phyloP scores from a whole-genome alignment of 2,888 invertebrate species.

The Hirtodrosophila confusa region DNA sequence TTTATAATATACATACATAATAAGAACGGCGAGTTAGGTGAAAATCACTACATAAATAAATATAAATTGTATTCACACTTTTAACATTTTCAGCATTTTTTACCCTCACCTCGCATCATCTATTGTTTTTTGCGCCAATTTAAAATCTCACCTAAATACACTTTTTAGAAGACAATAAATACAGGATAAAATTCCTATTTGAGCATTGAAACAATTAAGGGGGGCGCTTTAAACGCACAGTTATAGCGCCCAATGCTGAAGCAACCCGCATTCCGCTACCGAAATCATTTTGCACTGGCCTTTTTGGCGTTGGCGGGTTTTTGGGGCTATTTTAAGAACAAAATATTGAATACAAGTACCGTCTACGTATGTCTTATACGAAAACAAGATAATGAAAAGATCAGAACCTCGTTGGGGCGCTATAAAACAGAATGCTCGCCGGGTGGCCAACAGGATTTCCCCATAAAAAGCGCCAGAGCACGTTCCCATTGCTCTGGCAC shows the following conservation, averaged over 20 bases:
- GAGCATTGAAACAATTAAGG: not conserved
- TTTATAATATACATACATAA: too few species aligned
- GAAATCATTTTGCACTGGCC: slow-evolving; percentile 9
- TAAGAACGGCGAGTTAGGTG: too few species aligned
- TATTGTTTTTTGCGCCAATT: too few species aligned
- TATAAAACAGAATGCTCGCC: slow-evolving; percentile 64
- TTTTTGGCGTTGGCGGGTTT: slow-evolving; percentile 37
- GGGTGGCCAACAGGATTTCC: slow-evolving; percentile 78
- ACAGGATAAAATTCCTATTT: too few species aligned
- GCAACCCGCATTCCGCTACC: slow-evolving; percentile 43
- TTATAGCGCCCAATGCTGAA: slow-evolving; percentile 16
- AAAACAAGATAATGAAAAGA: slow-evolving; percentile 39
- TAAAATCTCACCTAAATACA: too few species aligned
- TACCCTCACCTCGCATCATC: too few species aligned
- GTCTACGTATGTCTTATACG: slow-evolving; percentile 19
- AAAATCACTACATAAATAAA: too few species aligned
- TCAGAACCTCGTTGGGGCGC: slow-evolving; percentile 54
- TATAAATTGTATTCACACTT: too few species aligned
- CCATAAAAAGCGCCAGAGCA: slow-evolving; percentile 69
- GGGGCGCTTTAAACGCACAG: not conserved
- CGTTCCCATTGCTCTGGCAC: slow-evolving; percentile 10
- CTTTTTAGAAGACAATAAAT: too few species aligned
- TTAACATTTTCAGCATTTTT: too few species aligned
- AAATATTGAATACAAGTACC: slow-evolving; percentile 16
- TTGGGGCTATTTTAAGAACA: slow-evolving; percentile 43